These are phyloP conservation scores for Tachysurus fulvidraco DNA, from an alignment of 2,113 vertebrate species.

Conservation along the genomic window DNA sequence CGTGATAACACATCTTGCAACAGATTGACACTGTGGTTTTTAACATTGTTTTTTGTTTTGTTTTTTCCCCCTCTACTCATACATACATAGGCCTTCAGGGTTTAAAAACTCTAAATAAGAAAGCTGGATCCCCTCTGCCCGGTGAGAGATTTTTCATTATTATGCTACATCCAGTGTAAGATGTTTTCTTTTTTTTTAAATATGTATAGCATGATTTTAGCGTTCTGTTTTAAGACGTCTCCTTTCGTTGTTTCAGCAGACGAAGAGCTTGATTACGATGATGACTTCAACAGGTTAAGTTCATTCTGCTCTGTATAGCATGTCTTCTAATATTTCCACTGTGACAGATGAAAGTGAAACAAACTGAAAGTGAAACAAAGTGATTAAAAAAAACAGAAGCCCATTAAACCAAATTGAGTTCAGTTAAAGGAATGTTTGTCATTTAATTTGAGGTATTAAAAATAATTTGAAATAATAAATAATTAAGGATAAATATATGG, in stretches of 20 bases:
- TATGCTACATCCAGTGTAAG: not conserved
- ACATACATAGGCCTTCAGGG: conserved; percentile 65
- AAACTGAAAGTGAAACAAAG: too few species aligned
- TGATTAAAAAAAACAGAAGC: not conserved
- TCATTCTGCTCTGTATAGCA: not conserved
- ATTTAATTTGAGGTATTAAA: not conserved
- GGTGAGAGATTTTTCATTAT: conserved; percentile 63
- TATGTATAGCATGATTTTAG: not conserved
- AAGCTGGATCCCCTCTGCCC: conserved; percentile 70
- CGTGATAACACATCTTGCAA: too few species aligned
- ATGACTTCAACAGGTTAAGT: conserved; percentile 92
- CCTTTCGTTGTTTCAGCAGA: conserved; percentile 69
- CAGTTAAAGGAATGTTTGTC: not conserved
- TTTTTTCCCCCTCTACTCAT: not conserved
- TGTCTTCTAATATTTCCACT: not conserved
- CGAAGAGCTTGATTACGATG: conserved; percentile 84
- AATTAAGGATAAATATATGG: too few species aligned
- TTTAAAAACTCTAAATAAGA: conserved; percentile 65
- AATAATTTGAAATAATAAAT: not conserved
- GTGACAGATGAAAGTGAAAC: not conserved
- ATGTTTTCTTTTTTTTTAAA: not conserved
- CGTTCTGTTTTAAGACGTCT: not conserved
- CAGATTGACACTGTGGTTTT: not conserved
- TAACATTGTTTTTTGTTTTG: not conserved
- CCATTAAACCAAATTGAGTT: not conserved